These are phyloP conservation scores for Colletes gigas DNA, from an alignment of 1,140 invertebrate species.

Conservation along the genomic window DNA sequence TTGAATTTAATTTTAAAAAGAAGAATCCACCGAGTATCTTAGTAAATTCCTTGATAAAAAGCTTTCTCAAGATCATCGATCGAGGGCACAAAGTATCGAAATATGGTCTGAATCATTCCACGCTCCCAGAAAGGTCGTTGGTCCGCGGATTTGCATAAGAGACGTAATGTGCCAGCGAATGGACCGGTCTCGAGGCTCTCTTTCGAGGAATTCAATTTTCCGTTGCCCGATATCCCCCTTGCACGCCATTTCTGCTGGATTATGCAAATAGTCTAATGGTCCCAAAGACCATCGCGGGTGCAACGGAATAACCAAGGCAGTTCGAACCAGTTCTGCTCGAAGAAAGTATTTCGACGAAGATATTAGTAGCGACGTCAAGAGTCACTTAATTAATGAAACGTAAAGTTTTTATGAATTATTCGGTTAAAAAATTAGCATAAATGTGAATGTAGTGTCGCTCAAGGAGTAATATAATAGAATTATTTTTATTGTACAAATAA, in stretches of 20 bases:
- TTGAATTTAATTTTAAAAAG: too few relatives aligned
- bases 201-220: conserved; percentile 59
- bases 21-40: too few relatives aligned
- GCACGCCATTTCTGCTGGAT: conserved; percentile 45
- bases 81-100: conserved; percentile 19
- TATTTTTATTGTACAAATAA: too few relatives aligned
- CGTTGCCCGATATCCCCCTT: conserved; percentile 40
- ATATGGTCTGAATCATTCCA: neutral
- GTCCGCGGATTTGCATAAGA: conserved; percentile 51
- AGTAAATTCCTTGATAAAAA: too few relatives aligned
- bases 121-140: conserved; percentile 29
- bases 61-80: neutral
- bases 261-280: conserved; percentile 54
- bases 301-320: neutral
- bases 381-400: too few relatives aligned
- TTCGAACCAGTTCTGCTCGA: too few relatives aligned
- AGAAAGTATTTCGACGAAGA: neutral
- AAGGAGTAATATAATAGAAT: too few relatives aligned
- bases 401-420: too few relatives aligned
- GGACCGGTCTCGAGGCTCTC: conserved; percentile 22
- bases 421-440: too few relatives aligned
- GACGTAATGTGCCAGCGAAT: conserved; percentile 13
- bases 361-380: neutral
- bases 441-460: too few relatives aligned
- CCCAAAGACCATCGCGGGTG: neutral